Percentiles rank a stretch among this genome's conserved stretches.
Evolutionary conservation across 2,113 vertebrate genomes (phyloP).

Genomic region (Madoqua kirkii): DNA sequence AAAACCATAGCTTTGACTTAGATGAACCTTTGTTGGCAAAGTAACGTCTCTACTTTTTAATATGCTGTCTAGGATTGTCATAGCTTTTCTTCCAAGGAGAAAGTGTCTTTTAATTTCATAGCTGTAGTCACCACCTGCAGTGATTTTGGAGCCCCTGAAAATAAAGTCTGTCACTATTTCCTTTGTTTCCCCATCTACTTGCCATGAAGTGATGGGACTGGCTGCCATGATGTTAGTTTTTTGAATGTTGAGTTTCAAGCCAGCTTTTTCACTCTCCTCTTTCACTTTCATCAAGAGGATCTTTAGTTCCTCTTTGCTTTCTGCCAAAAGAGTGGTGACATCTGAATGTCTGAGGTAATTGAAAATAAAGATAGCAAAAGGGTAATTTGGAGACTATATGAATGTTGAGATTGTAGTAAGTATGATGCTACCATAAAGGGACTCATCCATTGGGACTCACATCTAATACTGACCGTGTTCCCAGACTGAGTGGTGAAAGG

Average conservation of each 20-base stretch:
- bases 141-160: neutral
- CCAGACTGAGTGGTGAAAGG: neutral
- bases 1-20: neutral
- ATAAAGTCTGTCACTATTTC: neutral
- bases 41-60: neutral
- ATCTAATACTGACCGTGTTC: neutral
- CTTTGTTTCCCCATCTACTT: neutral
- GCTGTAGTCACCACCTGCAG: neutral
- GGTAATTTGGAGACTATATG: neutral
- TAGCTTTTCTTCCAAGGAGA: neutral
- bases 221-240: neutral
- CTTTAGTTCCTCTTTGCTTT: neutral
- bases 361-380: neutral
- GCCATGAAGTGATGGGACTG: neutral
- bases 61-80: neutral
- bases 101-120: neutral
- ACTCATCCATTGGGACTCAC: neutral
- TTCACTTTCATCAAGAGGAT: neutral
- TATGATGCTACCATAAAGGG: neutral
- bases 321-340: neutral
- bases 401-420: neutral
- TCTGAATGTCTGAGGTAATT: neutral
- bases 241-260: neutral
- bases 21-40: neutral
- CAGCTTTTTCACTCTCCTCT: neutral